phyloP scores from a whole-genome alignment of 53 echinoderm and acorn worm genomes.

The Holothuria scabra region DNA sequence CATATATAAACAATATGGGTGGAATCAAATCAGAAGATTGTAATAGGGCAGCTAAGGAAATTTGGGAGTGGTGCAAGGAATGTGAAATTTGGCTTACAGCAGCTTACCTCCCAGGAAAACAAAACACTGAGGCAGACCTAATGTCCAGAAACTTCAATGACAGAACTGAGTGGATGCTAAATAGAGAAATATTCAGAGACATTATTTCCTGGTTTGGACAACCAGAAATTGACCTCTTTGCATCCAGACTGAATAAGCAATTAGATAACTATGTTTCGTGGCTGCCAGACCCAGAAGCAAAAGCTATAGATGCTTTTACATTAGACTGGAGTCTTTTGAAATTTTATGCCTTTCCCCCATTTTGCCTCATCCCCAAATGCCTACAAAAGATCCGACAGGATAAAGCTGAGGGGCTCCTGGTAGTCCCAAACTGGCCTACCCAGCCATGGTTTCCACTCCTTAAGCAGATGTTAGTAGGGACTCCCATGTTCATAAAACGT shows the following conservation, averaged over 20 bases:
- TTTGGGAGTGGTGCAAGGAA: too few species aligned
- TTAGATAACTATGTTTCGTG: constrained; percentile 1
- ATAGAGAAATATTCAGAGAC: not conserved
- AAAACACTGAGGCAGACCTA: constrained; percentile 24
- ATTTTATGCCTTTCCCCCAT: constrained; percentile 50
- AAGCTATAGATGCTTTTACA: constrained; percentile 27
- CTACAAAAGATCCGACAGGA: not conserved
- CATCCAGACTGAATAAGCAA: constrained; percentile 37
- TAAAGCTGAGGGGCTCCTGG: constrained; percentile 10
- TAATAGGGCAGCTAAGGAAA: too few species aligned
- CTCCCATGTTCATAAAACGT: not conserved
- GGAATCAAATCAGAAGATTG: too few species aligned
- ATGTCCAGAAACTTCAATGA: constrained; percentile 28
- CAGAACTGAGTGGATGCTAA: constrained; percentile 47
- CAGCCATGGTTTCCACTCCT: constrained; percentile 33
- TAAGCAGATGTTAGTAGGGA: not conserved
- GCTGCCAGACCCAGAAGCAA: constrained; percentile 13
- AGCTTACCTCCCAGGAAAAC: constrained; percentile 6
- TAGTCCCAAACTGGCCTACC: constrained; percentile 42
- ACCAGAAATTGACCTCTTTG: constrained; percentile 21
- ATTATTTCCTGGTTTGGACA: not conserved
- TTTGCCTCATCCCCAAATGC: constrained; percentile 9
- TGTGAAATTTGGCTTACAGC: not conserved
- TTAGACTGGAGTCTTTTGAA: not conserved
- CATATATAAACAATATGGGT: too few species aligned